Percentiles rank a stretch among this genome's conserved stretches.
These are phyloP conservation scores for Buceros bicornis DNA, from an alignment of 2,797 vertebrate genomes.

Conservation along the genomic window DNA sequence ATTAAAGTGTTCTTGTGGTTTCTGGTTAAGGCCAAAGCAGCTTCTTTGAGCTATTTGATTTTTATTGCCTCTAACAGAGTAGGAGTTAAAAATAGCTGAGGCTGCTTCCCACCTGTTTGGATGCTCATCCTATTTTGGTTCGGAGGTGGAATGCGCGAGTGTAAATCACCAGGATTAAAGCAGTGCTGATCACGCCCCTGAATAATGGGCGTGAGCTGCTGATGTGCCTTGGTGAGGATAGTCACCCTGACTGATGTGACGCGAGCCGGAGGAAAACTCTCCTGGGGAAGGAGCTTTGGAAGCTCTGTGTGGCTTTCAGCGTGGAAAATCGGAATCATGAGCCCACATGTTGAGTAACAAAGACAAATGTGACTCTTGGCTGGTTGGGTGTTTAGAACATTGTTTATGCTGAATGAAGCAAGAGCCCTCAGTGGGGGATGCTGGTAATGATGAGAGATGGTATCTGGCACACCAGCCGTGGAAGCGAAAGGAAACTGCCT, in stretches of 20 bases:
- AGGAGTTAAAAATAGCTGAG: slow-evolving; percentile 51
- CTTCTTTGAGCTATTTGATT: slow-evolving; percentile 20
- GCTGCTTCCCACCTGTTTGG: slow-evolving; percentile 65
- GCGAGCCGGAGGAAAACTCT: neutral
- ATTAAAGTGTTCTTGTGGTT: neutral
- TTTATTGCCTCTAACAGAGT: slow-evolving; percentile 12
- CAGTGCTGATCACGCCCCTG: neutral
- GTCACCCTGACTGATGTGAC: neutral
- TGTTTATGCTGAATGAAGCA: neutral
- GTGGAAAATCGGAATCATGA: neutral
- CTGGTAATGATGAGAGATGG: neutral
- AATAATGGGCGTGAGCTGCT: neutral
- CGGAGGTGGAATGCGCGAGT: neutral
- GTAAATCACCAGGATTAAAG: neutral
- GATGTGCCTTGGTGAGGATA: neutral
- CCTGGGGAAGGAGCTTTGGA: neutral
- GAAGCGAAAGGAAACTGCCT: neutral
- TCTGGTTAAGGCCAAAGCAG: slow-evolving; percentile 11
- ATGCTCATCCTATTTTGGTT: neutral
- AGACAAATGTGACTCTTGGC: neutral
- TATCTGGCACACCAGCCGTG: neutral
- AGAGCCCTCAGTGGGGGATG: neutral
- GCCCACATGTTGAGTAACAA: neutral
- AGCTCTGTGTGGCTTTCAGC: neutral
- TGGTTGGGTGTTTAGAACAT: neutral